Base-by-base conservation (phyloP, 2,113 vertebrate species). In the Uria aalge region DNA sequence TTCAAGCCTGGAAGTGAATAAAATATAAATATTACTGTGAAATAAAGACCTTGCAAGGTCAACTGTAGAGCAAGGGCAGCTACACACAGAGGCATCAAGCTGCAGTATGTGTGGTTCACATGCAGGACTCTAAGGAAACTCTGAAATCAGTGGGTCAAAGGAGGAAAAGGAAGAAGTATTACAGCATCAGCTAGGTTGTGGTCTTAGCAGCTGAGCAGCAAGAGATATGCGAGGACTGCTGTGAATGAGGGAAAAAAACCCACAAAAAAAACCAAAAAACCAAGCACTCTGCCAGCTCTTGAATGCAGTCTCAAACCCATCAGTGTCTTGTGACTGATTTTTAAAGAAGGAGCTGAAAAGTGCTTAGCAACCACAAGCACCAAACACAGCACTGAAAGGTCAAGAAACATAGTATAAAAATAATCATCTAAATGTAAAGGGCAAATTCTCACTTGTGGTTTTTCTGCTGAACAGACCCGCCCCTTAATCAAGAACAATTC, bases 361-460 rank as follows among this genome's bases (percentile, higher is more conserved):
- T 14, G 62, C 93, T 94, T 92, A 96, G 96, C 94, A 97, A 96
- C 90, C 71, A 78, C 47, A 47, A 90, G 57, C 86, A 86, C 64
- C 71, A 94, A 94, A 93, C 74, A 90, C 41, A 69, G 72, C 36
- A 69, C 41, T 68, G 60, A 95, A 97, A 97, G 92, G 94, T 96
- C 96, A 97, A 88, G 94, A 91, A 96, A 96, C 53, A 83, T 12
- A 52, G 64, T n/a, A 90, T 93, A 93, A 94, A 95, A 96, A 96
- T 92, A 95, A 95, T 97, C 79, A 94, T 91, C 67, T 94, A 93
- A 94, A 93, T 34, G 69, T 83, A 96, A 95, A 95, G 95, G 90
- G 93, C 91, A 96, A 96, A 89, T 76, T 94, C 80, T 91, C 88
- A 81, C 87, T 95, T 85, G 92, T 63, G 78, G 12, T 67, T 96